Evolutionary conservation across 2,888 invertebrate species (phyloP).

Genomic region (Leptinotarsa peninsularis): DNA sequence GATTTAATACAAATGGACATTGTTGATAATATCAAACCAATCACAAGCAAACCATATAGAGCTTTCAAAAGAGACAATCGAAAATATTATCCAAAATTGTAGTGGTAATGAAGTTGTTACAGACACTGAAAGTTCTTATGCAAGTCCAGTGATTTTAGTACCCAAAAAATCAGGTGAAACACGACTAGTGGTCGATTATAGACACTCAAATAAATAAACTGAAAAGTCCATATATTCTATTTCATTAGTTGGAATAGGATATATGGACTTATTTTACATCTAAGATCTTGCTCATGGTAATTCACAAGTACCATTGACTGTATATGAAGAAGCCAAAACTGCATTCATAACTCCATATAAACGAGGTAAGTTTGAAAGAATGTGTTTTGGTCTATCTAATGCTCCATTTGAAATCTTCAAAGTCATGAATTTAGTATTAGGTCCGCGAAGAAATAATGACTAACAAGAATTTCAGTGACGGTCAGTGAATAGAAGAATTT

Average conservation of each 20-base stretch:
- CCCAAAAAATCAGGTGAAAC: slow-evolving; percentile 24
- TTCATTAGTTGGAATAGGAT: slow-evolving; percentile 10
- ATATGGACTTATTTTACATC: slow-evolving; percentile 6
- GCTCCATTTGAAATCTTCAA: background rate
- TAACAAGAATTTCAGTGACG: too few relatives aligned
- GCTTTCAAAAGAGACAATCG: too few relatives aligned
- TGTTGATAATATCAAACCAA: too few relatives aligned
- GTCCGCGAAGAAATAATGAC: too few relatives aligned
- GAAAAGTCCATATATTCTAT: slow-evolving; percentile 19
- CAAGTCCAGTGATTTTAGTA: slow-evolving; percentile 23
- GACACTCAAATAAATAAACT: slow-evolving; percentile 11
- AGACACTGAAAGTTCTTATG: slow-evolving; percentile 7
- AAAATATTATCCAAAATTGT: too few relatives aligned
- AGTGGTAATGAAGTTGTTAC: too few relatives aligned
- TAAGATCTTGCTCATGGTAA: slow-evolving; percentile 7
- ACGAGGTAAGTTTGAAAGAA: background rate
- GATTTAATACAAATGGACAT: too few relatives aligned
- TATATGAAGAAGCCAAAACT: background rate
- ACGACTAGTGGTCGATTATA: slow-evolving; percentile 19
- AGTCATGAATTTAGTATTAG: too few relatives aligned
- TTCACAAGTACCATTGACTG: slow-evolving; percentile 7
- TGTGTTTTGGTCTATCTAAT: slow-evolving; percentile 10
- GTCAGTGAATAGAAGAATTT: too few relatives aligned
- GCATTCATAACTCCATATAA: slow-evolving; percentile 6
- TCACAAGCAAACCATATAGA: too few relatives aligned